Conservation (phyloP, 2,797 vertebrate species). For the Anguilla pacifica region DNA sequence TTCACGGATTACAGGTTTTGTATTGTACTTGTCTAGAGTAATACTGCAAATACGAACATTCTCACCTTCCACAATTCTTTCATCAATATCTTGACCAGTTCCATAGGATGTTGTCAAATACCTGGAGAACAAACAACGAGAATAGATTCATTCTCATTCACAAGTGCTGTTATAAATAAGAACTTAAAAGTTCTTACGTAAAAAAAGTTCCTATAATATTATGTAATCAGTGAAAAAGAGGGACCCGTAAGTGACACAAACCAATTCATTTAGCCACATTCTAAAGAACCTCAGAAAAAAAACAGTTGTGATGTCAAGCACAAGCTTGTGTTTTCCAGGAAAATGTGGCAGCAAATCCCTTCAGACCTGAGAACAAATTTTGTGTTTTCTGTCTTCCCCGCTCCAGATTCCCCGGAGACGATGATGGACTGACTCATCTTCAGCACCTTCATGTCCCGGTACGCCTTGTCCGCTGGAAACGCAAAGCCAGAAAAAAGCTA, state of each 20-base stretch:
- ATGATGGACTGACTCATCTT: slow-evolving; percentile 99
- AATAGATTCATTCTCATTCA: neutral
- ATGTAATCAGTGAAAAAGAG: neutral
- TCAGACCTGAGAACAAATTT: slow-evolving; percentile 95
- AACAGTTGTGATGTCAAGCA: neutral
- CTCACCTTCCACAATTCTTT: slow-evolving; percentile 97
- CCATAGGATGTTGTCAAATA: slow-evolving; percentile 97
- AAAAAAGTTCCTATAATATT: neutral
- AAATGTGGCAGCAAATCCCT: neutral
- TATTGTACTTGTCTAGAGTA: neutral
- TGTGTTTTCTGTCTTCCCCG: slow-evolving; percentile 98
- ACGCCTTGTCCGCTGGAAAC: slow-evolving; percentile 90
- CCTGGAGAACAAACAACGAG: slow-evolving; percentile 63
- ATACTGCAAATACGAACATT: neutral
- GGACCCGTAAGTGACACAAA: neutral
- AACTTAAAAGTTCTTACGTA: neutral
- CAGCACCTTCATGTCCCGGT: slow-evolving; percentile 96
- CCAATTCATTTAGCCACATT: neutral
- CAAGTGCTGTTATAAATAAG: neutral
- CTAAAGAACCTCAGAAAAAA: neutral
- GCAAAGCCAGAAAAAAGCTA: neutral
- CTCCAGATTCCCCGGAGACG: slow-evolving; percentile 97
- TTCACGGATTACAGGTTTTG: neutral
- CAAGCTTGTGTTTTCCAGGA: neutral
- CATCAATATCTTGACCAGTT: slow-evolving; percentile 96